A percentile compares a stretch with the other conserved stretches of the same genome.
phyloP scores from a whole-genome alignment of 2,888 invertebrate genomes.

The Antitype chi region DNA sequence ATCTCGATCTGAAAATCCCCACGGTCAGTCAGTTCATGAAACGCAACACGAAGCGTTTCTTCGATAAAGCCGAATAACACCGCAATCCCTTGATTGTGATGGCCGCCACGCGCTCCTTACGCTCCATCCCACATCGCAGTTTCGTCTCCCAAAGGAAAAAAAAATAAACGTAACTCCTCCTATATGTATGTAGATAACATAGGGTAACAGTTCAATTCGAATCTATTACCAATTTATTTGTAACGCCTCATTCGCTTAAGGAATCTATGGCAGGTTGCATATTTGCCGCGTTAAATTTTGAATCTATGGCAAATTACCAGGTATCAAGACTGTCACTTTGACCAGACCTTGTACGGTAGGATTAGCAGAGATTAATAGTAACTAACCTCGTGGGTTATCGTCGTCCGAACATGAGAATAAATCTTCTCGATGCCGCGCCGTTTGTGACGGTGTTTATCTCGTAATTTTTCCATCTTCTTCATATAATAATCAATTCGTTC shows the following conservation, averaged over 20 bases:
- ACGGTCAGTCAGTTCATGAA: no score
- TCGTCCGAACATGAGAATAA: not conserved
- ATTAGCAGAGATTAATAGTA: not conserved
- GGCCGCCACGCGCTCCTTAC: no score
- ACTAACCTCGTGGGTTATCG: not conserved
- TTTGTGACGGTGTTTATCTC: conserved; percentile 6
- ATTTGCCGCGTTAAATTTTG: not conserved
- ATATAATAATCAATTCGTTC: conserved; percentile 10
- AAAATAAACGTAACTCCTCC: not conserved
- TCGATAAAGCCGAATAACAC: no score
- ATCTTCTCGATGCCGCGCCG: not conserved
- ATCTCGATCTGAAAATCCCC: no score
- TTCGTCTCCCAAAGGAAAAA: not conserved
- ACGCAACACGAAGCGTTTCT: no score
- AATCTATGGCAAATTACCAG: conserved; percentile 17
- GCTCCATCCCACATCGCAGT: not conserved
- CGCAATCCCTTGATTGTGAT: no score
- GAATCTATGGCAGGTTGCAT: no score
- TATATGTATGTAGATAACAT: no score
- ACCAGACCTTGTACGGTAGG: conserved; percentile 12
- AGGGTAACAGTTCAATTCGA: no score
- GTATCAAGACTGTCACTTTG: conserved; percentile 12
- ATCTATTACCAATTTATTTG: no score
- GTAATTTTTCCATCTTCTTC: not conserved
- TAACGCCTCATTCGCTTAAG: no score